Evolutionary conservation across 2,113 vertebrate species (phyloP).

Genomic region (Pterocles gutturalis): DNA sequence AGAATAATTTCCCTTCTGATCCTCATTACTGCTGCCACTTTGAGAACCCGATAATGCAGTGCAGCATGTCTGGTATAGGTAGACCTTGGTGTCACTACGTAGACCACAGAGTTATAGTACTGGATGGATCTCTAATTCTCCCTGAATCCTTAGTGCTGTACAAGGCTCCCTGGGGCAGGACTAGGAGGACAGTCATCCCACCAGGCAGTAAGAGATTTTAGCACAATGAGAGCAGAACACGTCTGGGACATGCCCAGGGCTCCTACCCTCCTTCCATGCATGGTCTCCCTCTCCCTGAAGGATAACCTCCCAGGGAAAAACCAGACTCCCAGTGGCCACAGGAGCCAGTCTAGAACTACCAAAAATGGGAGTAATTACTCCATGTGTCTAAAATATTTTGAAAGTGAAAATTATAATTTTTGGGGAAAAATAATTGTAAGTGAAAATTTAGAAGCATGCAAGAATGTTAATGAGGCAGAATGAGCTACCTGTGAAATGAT

Average conservation of each 20-base stretch:
- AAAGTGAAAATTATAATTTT: background rate
- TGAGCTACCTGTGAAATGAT: background rate
- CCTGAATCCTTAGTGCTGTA: background rate
- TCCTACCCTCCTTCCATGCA: background rate
- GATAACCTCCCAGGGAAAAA: background rate
- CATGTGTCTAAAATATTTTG: background rate
- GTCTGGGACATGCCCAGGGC: background rate
- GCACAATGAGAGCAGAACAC: background rate
- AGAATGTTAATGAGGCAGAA: background rate
- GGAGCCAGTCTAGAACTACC: background rate
- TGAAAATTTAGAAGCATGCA: background rate
- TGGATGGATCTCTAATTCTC: background rate
- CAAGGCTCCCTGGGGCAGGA: background rate
- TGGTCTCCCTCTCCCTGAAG: background rate
- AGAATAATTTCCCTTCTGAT: background rate
- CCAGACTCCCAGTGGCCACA: background rate
- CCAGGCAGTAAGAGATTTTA: background rate
- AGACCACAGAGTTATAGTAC: background rate
- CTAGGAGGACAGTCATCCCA: background rate
- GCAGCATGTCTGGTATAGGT: background rate
- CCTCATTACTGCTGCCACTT: background rate
- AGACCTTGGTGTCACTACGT: background rate
- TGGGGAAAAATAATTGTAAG: background rate
- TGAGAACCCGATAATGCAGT: background rate
- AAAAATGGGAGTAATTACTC: background rate